A percentile compares a stretch with the other conserved stretches of the same genome.
These are phyloP conservation scores for Caenorhabditis wallacei DNA, from an alignment of 2,888 invertebrate species.

Conservation along the genomic window DNA sequence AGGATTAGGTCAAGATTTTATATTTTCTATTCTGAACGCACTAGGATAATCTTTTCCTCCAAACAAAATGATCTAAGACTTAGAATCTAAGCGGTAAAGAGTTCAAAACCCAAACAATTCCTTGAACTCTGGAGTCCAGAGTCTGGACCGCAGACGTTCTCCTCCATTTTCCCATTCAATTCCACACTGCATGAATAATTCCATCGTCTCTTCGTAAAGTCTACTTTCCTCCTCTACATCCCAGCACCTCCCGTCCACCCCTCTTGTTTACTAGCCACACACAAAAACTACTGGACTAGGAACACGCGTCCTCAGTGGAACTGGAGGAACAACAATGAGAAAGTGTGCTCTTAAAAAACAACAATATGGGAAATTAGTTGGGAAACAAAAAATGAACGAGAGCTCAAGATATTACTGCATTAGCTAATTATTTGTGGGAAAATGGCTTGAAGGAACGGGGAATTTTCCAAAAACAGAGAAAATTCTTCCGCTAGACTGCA, in stretches of 20 bases:
- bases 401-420: slow-evolving; percentile 16
- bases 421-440: slow-evolving; percentile 37
- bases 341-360: slow-evolving; percentile 8
- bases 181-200: not conserved
- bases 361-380: not conserved
- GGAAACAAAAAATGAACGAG: not conserved
- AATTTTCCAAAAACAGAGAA: too few species aligned
- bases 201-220: not conserved
- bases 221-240: not conserved
- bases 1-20: too few species aligned
- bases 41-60: too few species aligned
- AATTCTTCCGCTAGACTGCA: too few species aligned
- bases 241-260: not conserved
- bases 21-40: too few species aligned
- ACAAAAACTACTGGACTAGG: not conserved
- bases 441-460: too few species aligned
- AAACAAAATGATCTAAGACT: too few species aligned
- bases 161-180: not conserved
- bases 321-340: not conserved
- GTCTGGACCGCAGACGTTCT: not conserved
- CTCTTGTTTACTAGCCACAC: not conserved
- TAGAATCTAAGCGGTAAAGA: not conserved
- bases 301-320: not conserved
- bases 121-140: not conserved
- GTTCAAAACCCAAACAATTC: not conserved